Base-by-base conservation (phyloP, 2,113 vertebrate genomes). In the Tautogolabrus adspersus region DNA sequence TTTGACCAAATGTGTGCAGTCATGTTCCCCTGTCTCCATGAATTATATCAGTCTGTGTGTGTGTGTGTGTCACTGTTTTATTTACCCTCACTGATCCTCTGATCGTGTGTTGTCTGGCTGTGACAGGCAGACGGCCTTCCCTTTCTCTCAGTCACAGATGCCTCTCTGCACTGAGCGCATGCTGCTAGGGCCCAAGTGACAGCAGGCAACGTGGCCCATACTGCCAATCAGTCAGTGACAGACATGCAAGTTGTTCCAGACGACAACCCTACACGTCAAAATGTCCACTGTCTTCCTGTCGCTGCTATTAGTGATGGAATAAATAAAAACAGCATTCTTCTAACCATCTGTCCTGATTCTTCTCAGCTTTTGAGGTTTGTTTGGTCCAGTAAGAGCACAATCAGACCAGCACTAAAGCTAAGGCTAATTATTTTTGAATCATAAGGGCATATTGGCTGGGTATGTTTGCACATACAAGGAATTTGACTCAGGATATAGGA, bases 111-210 rank as follows among this genome's bases (percentile, higher is more conserved):
- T 78, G 87, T 81, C 79, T 71, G 70, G 52, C 79, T 81, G 76
- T 83, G 83, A 90, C 88, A 81, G 81, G 63, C 85, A 83, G 87
- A 80, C 87, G 70, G 75, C 77, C 83, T 56, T 84, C 85, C 59
- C 71, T 74, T 70, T 74, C 52, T 40, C 74, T 75, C 79, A 70
- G 73, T 72, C 86, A 74, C 77, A 85, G 86, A 90, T 84, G 83
- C 77, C 78, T 67, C 77, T 22, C 63, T 57, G 70, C 75, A 49
- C 65, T 15, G 60, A 63, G 77, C 82, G 71, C 6, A 16, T 62
- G 74, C 58, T 75, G 70, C 61, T 64, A 65, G 81, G 74, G 59
- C 74, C 51, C 59, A 60, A 83, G 65, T 79, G 78, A 71, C 19
- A 55, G 69, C 21, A 30, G 68, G 66, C 38, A 26, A 52, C 5